These are phyloP conservation scores for Campylorhamphus procurvoides DNA, from an alignment of 2,113 vertebrate genomes.

Conservation along the genomic window DNA sequence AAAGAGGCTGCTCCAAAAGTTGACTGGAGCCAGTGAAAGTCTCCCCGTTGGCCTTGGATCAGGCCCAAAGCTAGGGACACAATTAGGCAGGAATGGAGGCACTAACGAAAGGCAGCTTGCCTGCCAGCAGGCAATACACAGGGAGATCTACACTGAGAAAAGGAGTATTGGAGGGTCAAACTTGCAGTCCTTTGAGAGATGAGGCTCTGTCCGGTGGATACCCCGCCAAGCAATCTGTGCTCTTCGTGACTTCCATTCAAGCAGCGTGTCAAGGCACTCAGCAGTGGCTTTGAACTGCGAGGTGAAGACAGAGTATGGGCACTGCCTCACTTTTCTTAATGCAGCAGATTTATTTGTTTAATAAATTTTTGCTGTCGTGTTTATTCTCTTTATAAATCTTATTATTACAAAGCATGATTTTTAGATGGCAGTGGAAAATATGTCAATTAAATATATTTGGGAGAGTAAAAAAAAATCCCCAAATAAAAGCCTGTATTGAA, in stretches of 20 bases:
- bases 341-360: not conserved
- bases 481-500: not conserved
- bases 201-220: rapidly evolving
- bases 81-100: not conserved
- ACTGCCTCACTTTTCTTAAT: not conserved
- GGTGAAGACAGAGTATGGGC: not conserved
- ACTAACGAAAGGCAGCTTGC: not conserved
- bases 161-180: not conserved
- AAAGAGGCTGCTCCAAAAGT: not conserved
- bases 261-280: not conserved
- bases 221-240: not conserved
- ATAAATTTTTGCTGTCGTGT: not conserved
- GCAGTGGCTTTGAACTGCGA: not conserved
- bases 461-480: not conserved
- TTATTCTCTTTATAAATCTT: not conserved
- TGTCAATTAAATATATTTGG: not conserved
- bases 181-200: not conserved
- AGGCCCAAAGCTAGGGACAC: not conserved
- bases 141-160: not conserved
- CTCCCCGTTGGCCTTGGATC: not conserved
- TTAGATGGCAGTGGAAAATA: not conserved
- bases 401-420: not conserved
- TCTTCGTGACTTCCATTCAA: not conserved
- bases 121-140: not conserved
- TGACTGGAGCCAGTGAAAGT: not conserved